These are phyloP conservation scores for Andinoacara biseriatus DNA, from an alignment of 2,113 vertebrate genomes.

Conservation along the genomic window DNA sequence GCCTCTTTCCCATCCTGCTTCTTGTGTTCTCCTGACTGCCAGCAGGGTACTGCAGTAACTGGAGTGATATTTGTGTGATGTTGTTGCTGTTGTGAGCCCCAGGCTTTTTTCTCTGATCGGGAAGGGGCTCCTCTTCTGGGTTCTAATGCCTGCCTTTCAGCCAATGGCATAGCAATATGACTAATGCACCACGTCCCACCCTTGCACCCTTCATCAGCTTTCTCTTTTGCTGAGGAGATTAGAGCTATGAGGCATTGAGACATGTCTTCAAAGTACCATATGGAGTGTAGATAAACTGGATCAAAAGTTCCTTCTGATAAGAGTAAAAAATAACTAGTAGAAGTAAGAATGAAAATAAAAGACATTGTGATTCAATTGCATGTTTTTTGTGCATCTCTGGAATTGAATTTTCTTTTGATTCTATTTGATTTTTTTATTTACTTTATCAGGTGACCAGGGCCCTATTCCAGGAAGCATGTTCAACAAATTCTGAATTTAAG, in stretches of 20 bases:
- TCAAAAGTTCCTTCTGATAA: not conserved
- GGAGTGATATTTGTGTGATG: slow-evolving; percentile 20
- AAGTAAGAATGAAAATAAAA: not conserved
- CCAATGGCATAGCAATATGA: not conserved
- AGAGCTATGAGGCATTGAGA: not conserved
- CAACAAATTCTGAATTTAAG: too few species aligned
- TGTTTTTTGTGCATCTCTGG: not conserved
- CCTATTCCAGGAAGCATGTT: too few species aligned
- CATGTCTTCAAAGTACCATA: not conserved
- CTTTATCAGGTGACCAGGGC: not conserved
- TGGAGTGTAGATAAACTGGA: not conserved
- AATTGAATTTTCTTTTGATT: not conserved
- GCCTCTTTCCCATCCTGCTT: slow-evolving; percentile 6
- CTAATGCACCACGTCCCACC: not conserved
- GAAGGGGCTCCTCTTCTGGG: not conserved
- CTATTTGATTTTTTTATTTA: not conserved
- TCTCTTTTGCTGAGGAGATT: not conserved
- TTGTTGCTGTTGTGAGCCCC: slow-evolving; percentile 25
- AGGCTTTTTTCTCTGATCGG: slow-evolving; percentile 20
- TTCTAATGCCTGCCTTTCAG: slow-evolving; percentile 11
- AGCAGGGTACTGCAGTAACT: not conserved
- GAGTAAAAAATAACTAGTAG: not conserved
- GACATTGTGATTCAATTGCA: not conserved
- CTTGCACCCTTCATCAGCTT: not conserved
- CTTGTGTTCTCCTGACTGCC: slow-evolving; percentile 3